phyloP scores from a whole-genome alignment of 2,113 vertebrate genomes.

The Neotoma lepida region DNA sequence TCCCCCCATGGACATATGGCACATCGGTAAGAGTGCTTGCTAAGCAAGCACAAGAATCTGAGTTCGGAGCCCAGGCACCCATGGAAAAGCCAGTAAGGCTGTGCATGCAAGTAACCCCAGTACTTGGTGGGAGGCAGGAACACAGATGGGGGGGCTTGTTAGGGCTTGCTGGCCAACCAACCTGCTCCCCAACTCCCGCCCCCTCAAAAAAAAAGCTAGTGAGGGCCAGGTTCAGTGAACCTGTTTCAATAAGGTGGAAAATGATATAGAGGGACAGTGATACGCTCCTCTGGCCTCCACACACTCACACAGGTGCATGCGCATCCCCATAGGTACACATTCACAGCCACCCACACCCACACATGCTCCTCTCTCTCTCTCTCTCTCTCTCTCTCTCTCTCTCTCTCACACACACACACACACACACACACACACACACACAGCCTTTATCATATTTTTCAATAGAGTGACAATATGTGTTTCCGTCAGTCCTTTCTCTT shows the following conservation, averaged over 20 bases:
- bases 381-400: not conserved
- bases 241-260: not conserved
- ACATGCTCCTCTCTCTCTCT: not conserved
- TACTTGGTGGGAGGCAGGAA: not conserved
- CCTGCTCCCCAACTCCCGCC: rapidly evolving
- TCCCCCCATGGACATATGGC: no score
- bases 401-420: no score
- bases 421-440: not conserved
- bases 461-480: not conserved
- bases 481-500: not conserved
- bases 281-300: not conserved
- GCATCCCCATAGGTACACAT: not conserved
- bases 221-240: not conserved
- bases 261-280: not conserved
- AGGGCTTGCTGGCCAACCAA: not conserved
- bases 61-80: not conserved
- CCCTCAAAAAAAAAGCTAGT: not conserved
- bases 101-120: not conserved
- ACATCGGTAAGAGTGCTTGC: not conserved
- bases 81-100: not conserved
- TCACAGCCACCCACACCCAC: not conserved
- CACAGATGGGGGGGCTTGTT: not conserved
- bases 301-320: not conserved
- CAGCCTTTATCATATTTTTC: not conserved
- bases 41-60: not conserved